Evolutionary conservation across 2,888 invertebrate genomes (phyloP), one percentile per base, ranked within the genome.

Genomic region (Heliothis peltigera): DNA sequence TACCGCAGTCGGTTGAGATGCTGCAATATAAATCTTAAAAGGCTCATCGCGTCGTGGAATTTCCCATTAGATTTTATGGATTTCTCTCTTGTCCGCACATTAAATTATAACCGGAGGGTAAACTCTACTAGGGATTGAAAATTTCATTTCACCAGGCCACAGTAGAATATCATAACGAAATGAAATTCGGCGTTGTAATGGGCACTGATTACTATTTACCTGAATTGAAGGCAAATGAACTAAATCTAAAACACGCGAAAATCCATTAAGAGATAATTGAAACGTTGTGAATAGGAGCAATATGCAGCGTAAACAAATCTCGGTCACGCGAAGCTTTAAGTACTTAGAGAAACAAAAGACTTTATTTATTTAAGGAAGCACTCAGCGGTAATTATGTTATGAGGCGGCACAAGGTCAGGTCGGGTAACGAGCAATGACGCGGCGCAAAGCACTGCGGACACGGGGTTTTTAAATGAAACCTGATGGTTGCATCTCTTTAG

Each of bases 31-130:
- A 93, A 93, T 93, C 91, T 91, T 84, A 84, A 87, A 84, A 88
- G 89, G 87, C 87, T 90, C 90, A 89, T 89, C 87, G 87, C 86
- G 72, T 85, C 81, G 85, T 82, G 90, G 91, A 92, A 93, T 92
- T 93, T 89, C 87, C 92, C 89, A 93, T 94, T 94, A 91, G 86
- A 89, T 91, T 94, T 94, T 92, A 94, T 92, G 92, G 92, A 92
- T 92, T 90, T 91, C 88, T 82, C 88, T 87, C 89, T 90, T 90
- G 90, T 90, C 90, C 90, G 89, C 88, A 87, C 90, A 92, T 93
- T 92, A 92, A 93, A 93, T 93, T 92, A 92, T 91, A 91, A 91
- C 88, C 83, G 82, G 85, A 85, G 89, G 89, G 87, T 87, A 87
- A 89, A 89, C 81, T 83, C 86, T 77, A 85, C 81, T 79, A 76